Evolutionary conservation across 2,888 invertebrate species (phyloP).

Genomic region (Stictocephala bisonia): DNA sequence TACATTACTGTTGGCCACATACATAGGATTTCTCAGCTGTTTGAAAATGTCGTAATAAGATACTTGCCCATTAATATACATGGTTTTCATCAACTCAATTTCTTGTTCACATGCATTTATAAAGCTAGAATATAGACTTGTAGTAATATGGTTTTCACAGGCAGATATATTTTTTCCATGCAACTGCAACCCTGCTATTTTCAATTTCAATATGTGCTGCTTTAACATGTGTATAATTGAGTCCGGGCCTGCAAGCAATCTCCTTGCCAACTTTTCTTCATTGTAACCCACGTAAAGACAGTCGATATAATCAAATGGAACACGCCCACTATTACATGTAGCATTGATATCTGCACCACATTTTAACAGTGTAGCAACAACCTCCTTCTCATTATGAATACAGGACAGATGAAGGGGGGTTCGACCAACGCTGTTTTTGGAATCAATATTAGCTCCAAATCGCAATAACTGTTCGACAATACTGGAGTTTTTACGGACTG

Average conservation of each 20-base stretch:
- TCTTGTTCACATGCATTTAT: background rate
- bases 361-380: background rate
- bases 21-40: background rate
- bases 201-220: slow-evolving; percentile 2
- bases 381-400: slow-evolving; percentile 19
- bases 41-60: background rate
- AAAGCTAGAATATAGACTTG: background rate
- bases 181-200: slow-evolving; percentile 9
- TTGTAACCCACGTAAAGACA: slow-evolving; percentile 27
- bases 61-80: background rate
- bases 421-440: slow-evolving; percentile 12
- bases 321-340: slow-evolving; percentile 3
- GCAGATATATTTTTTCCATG: background rate
- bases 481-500: background rate
- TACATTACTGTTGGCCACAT: background rate
- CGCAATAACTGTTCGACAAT: background rate
- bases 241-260: slow-evolving; percentile 13
- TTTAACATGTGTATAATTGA: background rate
- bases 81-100: slow-evolving; percentile 7
- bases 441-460: slow-evolving; percentile 19
- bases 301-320: slow-evolving; percentile 21
- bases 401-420: slow-evolving; percentile 39
- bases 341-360: slow-evolving; percentile 28
- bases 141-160: background rate
- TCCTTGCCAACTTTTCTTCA: slow-evolving; percentile 11